Evolutionary conservation across 2,113 vertebrate species (phyloP), one percentile per base, ranked within the genome.

Genomic region (Sturnira hondurensis): DNA sequence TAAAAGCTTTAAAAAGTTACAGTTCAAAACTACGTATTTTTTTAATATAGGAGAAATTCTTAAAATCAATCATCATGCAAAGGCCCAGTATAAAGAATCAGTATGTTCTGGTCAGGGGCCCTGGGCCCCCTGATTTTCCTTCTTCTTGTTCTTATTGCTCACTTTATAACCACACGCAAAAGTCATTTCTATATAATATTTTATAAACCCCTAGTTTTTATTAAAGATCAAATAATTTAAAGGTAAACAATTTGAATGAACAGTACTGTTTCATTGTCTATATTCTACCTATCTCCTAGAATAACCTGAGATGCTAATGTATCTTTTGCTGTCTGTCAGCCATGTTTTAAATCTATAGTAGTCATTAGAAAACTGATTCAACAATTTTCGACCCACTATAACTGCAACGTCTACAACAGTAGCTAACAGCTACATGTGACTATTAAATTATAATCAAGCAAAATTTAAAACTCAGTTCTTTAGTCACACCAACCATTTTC

Each of bases 401-500:
- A 89, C 11, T 52, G n/a, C 15, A 89, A 52, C 28, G 4, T 78
- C 33, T 77, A 77, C 76, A 36, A 84, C 1, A 80, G 20, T 10
- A 86, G 73, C 67, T 54, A 43, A 33, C 47, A n/a, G 58, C 38
- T 33, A 95, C 43, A n/a, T 50, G 14, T 43, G 58, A 90, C 16
- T 93, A 93, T 81, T 81, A 83, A 80, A 50, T 86, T 89, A 73
- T 17, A 86, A 70, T 41, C 65, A 91, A 74, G 58, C 89, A 33
- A 93, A 86, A 58, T 61, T 63, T 65, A 91, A 89, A 93, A 87
- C 61, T 81, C 63, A 93, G 24, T 78, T 92, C 31, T 47, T 86
- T 54, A 76, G 33, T 77, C 67, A 96, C 33, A 45, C 4, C 9
- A 91, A 74, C 10, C 28, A 65, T 22, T 78, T 95, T 65, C 56